Percentiles rank a stretch among this genome's conserved stretches.
phyloP scores from a whole-genome alignment of 2,113 vertebrate genomes.

The Tinamus guttatus region DNA sequence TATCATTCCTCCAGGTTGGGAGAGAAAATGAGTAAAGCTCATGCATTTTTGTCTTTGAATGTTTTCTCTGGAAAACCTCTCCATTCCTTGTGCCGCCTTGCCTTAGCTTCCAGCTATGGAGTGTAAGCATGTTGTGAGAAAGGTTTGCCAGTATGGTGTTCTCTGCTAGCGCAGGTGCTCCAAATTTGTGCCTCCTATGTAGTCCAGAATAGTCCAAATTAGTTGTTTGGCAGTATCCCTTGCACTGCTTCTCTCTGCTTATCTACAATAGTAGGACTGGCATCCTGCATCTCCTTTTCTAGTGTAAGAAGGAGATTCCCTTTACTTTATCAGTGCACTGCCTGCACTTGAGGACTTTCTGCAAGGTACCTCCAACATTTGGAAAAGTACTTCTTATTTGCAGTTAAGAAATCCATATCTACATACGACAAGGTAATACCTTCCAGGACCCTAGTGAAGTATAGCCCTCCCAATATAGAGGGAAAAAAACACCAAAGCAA shows the following conservation, averaged over 20 bases:
- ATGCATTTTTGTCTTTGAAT: background rate
- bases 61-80: background rate
- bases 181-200: background rate
- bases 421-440: background rate
- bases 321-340: background rate
- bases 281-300: background rate
- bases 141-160: background rate
- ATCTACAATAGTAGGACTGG: background rate
- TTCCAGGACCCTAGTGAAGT: background rate
- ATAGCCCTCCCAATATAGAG: background rate
- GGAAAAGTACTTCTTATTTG: background rate
- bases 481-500: background rate
- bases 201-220: background rate
- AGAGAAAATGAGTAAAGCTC: background rate
- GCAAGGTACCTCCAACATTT: background rate
- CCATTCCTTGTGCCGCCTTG: background rate
- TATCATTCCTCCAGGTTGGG: background rate
- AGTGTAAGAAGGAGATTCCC: background rate
- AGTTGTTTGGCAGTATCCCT: background rate
- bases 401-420: background rate
- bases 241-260: background rate
- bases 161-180: background rate
- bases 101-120: background rate
- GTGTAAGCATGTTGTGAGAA: fast-evolving
- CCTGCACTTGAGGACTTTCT: background rate